phyloP scores from a whole-genome alignment of 2,797 vertebrate species.

The Ibycter americanus region DNA sequence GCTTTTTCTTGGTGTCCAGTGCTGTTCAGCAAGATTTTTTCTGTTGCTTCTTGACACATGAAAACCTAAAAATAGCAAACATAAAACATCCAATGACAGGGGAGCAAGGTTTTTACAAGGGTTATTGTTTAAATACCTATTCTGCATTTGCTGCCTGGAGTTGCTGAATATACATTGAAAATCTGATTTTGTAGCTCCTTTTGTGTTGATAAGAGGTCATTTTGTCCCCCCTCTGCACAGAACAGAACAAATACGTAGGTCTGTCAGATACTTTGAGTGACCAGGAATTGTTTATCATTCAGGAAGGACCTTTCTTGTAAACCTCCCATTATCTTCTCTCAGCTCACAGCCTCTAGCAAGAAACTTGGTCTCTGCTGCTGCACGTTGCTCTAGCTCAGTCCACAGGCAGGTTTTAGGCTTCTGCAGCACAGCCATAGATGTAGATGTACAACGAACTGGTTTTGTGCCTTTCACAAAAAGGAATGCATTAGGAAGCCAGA shows the following conservation, averaged over 20 bases:
- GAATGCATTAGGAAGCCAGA: neutral
- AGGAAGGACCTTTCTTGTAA: neutral
- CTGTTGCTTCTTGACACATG: neutral
- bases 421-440: neutral
- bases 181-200: neutral
- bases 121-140: conserved; percentile 13
- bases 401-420: neutral
- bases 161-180: conserved; percentile 17
- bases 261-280: neutral
- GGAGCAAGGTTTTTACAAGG: neutral
- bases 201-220: neutral
- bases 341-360: neutral
- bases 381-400: neutral
- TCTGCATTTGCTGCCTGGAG: neutral
- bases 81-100: neutral
- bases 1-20: neutral
- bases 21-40: neutral
- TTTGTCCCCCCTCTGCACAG: neutral
- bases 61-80: conserved; percentile 2
- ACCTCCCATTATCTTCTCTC: neutral
- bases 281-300: neutral
- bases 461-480: neutral
- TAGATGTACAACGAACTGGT: neutral
- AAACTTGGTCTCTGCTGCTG: neutral
- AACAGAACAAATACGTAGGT: neutral